Percentiles rank a stretch among this genome's conserved stretches.
Conservation (phyloP, 2,797 vertebrate species). For the Craterocephalus amniculus region DNA sequence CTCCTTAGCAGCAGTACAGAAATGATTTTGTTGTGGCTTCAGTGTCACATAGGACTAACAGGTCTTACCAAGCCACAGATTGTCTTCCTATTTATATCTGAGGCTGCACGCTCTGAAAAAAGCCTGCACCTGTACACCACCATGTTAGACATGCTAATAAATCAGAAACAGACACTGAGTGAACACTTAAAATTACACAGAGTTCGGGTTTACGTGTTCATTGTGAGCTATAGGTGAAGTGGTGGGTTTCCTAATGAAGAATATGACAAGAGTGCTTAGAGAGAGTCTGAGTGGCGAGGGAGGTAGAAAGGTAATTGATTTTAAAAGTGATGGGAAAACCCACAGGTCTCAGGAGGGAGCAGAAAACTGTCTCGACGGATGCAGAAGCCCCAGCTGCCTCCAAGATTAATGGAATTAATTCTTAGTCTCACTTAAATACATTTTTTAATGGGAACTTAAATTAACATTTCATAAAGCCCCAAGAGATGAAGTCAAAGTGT, state of each 20-base stretch:
- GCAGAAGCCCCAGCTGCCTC: conserved; percentile 72
- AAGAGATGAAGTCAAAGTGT: conserved; percentile 73
- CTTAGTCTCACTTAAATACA: conserved; percentile 77
- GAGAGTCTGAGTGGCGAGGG: conserved; percentile 75
- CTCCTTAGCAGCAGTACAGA: conserved; percentile 60
- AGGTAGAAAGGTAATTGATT: conserved; percentile 84
- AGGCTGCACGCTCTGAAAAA: conserved; percentile 44
- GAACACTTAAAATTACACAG: conserved; percentile 64
- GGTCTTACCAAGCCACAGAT: conserved; percentile 59
- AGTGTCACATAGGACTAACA: conserved; percentile 63
- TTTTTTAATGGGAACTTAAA: conserved; percentile 72
- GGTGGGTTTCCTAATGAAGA: conserved; percentile 78
- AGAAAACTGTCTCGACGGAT: conserved; percentile 73
- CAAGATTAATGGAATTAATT: conserved; percentile 79
- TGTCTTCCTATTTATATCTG: conserved; percentile 60
- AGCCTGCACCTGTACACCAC: conserved; percentile 28
- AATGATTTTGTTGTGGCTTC: conserved; percentile 70
- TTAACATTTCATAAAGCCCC: conserved; percentile 72
- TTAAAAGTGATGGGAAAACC: conserved; percentile 84
- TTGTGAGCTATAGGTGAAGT: conserved; percentile 75
- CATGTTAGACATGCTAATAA: conserved; percentile 58
- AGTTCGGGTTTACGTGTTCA: conserved; percentile 61
- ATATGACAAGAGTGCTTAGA: conserved; percentile 78
- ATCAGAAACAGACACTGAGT: conserved; percentile 60
- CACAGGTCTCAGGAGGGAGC: conserved; percentile 79